Evolutionary conservation across 2,888 invertebrate species (phyloP).

Genomic region (Charanyca ferruginea): DNA sequence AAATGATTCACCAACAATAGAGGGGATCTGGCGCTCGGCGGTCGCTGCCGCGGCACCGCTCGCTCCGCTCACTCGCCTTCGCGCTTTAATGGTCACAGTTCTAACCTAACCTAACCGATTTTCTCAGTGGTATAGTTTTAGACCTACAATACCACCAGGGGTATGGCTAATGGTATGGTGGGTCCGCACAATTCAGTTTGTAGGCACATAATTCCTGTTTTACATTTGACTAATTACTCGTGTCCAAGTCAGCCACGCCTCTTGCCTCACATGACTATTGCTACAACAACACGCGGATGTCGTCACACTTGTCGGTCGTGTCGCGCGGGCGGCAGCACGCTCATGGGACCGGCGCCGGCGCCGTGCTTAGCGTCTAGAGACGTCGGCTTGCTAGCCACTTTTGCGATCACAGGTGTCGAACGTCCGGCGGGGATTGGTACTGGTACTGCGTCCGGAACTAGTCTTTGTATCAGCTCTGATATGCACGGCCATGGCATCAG

Average conservation of each 20-base stretch:
- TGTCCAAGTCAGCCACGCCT: constrained; percentile 26
- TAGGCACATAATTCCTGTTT: not conserved
- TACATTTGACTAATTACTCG: constrained; percentile 7
- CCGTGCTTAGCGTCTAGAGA: constrained; percentile 69
- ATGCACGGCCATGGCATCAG: constrained; percentile 94
- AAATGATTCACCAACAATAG: no score
- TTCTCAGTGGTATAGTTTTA: no score
- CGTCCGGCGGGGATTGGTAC: constrained; percentile 22
- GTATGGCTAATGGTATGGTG: no score
- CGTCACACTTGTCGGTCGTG: constrained; percentile 79
- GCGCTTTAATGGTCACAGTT: no score
- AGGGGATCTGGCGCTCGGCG: no score
- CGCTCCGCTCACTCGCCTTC: no score
- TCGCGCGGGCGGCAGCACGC: constrained; percentile 80
- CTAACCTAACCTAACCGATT: no score
- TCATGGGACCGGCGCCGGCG: constrained; percentile 82
- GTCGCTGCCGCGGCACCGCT: no score
- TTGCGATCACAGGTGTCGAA: constrained; percentile 20
- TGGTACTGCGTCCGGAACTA: constrained; percentile 94
- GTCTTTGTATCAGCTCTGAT: constrained; percentile 92
- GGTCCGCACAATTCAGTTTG: no score
- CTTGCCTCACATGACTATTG: constrained; percentile 37
- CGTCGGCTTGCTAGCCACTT: constrained; percentile 42
- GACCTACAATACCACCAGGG: no score
- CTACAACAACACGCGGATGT: constrained; percentile 21